Evolutionary conservation across 2,888 invertebrate species (phyloP).

Genomic region (Saturnia japonica): DNA sequence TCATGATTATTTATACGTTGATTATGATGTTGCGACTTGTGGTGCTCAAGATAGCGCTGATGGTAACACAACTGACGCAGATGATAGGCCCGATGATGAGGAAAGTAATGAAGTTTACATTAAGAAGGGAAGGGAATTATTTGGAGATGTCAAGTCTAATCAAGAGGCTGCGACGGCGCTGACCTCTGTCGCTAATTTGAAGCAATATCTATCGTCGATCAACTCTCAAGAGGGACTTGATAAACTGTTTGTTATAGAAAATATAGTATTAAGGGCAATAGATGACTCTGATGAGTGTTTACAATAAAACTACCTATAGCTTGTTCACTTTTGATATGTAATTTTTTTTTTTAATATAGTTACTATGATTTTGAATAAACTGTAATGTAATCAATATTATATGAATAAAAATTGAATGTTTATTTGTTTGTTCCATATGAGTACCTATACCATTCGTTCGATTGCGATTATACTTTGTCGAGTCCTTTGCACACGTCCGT

Average conservation of each 20-base stretch:
- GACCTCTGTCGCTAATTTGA: conserved; percentile 14
- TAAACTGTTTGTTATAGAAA: conserved; percentile 17
- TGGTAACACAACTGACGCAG: neutral
- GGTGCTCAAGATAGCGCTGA: conserved; percentile 9
- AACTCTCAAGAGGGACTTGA: conserved; percentile 11
- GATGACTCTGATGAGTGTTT: neutral
- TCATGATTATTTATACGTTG: conserved; percentile 20
- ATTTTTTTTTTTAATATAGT: too few relatives aligned
- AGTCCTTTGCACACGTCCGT: too few relatives aligned
- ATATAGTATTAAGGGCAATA: conserved; percentile 9
- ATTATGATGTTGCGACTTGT: conserved; percentile 20
- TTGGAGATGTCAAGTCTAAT: neutral
- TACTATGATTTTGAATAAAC: too few relatives aligned
- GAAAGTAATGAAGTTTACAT: neutral
- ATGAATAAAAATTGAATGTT: too few relatives aligned
- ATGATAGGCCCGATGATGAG: neutral
- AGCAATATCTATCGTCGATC: conserved; percentile 11
- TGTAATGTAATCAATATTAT: too few relatives aligned
- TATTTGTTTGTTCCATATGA: too few relatives aligned
- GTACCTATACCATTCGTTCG: too few relatives aligned
- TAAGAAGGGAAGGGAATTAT: neutral
- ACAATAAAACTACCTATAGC: neutral
- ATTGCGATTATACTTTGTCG: too few relatives aligned
- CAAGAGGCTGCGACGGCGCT: conserved; percentile 14
- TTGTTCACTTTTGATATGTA: neutral